Evolutionary conservation across 2,888 invertebrate species (phyloP).

Genomic region (Anorthoa munda): DNA sequence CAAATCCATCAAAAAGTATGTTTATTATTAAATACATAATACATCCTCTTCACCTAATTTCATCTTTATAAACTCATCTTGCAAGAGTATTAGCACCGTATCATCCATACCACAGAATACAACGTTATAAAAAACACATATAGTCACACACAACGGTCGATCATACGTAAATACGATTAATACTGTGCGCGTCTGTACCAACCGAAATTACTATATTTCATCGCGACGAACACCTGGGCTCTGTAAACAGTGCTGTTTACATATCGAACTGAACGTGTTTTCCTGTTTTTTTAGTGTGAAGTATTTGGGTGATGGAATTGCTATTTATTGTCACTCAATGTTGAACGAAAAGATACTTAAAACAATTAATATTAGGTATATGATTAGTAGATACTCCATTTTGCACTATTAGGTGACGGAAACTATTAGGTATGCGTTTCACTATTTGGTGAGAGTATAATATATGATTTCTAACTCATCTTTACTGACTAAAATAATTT

Average conservation of each 20-base stretch:
- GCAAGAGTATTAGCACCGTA: background rate
- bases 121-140: constrained; percentile 20
- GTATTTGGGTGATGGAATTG: background rate
- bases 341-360: background rate
- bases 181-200: constrained; percentile 32
- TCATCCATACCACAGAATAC: background rate
- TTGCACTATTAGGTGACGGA: no score
- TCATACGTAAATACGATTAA: constrained; percentile 52
- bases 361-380: no score
- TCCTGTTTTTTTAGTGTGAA: constrained; percentile 20
- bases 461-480: no score
- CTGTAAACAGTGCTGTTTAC: constrained; percentile 35
- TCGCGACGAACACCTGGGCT: constrained; percentile 52
- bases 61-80: background rate
- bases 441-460: no score
- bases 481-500: no score
- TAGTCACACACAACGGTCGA: constrained; percentile 16
- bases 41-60: background rate
- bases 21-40: background rate
- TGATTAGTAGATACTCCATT: no score
- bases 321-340: background rate
- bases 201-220: constrained; percentile 46
- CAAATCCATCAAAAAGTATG: background rate
- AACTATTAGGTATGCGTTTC: no score
- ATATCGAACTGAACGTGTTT: constrained; percentile 4